These are phyloP conservation scores for Nyctibius bracteatus DNA, from an alignment of 2,113 vertebrate species.

Conservation along the genomic window DNA sequence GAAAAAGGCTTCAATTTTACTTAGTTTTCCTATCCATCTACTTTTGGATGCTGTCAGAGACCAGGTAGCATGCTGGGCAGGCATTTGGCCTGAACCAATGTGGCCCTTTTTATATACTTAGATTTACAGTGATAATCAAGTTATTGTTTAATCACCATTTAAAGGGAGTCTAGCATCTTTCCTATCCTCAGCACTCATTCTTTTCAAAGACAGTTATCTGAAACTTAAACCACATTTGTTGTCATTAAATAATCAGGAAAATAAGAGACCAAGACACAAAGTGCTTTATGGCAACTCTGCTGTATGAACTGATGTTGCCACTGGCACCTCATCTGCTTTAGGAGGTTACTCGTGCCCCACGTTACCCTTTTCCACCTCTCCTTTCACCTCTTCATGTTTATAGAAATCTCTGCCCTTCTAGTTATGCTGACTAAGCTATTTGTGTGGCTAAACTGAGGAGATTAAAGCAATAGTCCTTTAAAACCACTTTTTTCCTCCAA, in stretches of 20 bases:
- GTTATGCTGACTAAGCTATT: neutral
- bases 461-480: neutral
- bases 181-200: neutral
- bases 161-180: neutral
- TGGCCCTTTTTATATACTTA: neutral
- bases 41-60: neutral
- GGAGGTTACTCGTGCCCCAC: accelerated
- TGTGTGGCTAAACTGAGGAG: neutral
- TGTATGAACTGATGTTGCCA: neutral
- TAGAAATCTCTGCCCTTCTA: neutral
- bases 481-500: neutral
- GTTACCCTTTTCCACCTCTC: neutral
- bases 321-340: neutral
- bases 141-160: neutral
- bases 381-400: neutral
- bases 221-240: neutral
- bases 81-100: neutral
- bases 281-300: neutral
- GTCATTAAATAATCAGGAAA: neutral
- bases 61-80: neutral
- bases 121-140: neutral
- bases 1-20: neutral
- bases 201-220: neutral
- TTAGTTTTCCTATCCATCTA: neutral
- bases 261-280: neutral